Conservation (phyloP, 2,797 vertebrate species). For the Phylloscopus collybita region DNA sequence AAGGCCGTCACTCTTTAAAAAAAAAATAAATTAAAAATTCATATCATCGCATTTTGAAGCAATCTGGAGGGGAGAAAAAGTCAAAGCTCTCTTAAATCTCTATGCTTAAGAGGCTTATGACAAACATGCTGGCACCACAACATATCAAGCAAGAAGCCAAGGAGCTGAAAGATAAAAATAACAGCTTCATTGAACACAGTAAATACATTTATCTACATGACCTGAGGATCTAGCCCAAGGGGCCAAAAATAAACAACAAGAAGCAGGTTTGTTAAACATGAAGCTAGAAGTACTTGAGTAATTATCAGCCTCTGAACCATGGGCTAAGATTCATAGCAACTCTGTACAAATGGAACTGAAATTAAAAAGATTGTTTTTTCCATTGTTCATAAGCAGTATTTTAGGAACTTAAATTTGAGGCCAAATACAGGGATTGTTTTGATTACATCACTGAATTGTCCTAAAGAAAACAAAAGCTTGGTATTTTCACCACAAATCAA, state of each 20-base stretch:
- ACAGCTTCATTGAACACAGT: background rate
- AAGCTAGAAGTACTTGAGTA: background rate
- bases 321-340: background rate
- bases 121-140: background rate
- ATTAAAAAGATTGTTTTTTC: background rate
- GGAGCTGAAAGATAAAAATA: background rate
- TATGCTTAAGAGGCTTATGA: background rate
- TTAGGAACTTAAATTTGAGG: background rate
- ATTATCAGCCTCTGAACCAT: background rate
- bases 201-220: background rate
- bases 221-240: background rate
- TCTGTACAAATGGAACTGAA: background rate
- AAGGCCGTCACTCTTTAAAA: slow-evolving; percentile 90
- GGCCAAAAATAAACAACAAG: background rate
- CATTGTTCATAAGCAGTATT: background rate
- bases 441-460: background rate
- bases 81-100: background rate
- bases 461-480: background rate
- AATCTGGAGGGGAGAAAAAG: background rate
- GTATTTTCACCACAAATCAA: background rate
- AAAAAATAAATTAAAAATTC: background rate
- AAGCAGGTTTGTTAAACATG: background rate
- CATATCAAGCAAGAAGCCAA: background rate
- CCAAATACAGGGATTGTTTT: background rate
- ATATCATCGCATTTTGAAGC: background rate